Evolutionary conservation across 1,140 invertebrate genomes (phyloP), one percentile per base, ranked within the genome.

Genomic region (Halesus radiatus): DNA sequence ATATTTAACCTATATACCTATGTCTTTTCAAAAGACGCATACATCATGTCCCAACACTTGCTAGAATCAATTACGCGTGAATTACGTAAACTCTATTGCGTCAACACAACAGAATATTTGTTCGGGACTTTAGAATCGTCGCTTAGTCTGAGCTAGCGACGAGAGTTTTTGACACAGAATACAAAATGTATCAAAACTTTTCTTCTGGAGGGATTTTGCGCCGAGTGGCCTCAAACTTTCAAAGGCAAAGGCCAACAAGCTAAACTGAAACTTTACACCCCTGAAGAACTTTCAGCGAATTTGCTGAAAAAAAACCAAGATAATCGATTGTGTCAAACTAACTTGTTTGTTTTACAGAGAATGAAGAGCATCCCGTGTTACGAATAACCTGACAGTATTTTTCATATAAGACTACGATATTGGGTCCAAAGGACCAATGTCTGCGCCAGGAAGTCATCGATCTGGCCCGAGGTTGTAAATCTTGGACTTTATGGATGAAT

Each of bases 181-280:
- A 50, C 15, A 52, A 70, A 18, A 20, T 20, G 37, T 37, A 68
- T 22, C 32, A 20, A 70, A 45, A 45, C 16, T 7, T 45, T 32
- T 45, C 18, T 37, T 56, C 23, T 2, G 8, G 16, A 32, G 70
- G 26, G 50, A 56, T 73, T 74, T 26, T 13, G 22, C 70, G 68
- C 20, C 53, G 52, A 74, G 52, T 54, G 50, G 20, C 45, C 26
- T 6, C 50, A 56, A 56, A 32, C 53, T 74, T 16, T 3, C 32
- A n/a, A 45, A 70, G 29, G 22, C 68, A 22, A 37, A 8, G 70
- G 22, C n/a, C 50, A 15, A 29, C 15, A 53, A 26, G 52, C 23
- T 13, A 74, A 74, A 74, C 70, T 73, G 18, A 73, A 73, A 73
- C 45, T 73, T 73, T 23, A 23, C 45, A 16, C 64, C 15, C 50